Base-by-base conservation (phyloP, 1,140 invertebrate genomes). In the Brachionus rotundiformis region DNA sequence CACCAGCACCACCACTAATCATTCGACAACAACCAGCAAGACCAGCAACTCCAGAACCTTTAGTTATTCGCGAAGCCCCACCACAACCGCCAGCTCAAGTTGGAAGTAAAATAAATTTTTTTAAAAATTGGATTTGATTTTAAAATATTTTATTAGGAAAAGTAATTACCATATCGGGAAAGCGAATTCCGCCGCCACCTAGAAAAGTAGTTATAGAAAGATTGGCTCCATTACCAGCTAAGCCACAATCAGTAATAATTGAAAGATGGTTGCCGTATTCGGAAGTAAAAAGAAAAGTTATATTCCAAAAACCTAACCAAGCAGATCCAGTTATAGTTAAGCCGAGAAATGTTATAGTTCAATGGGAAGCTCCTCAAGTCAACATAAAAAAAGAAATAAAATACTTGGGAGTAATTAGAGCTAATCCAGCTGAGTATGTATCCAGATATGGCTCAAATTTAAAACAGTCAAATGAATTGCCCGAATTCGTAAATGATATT, bases 201-300 rank as follows among this genome's bases (percentile, higher is more conserved):
- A 23, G 73, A 77, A 44, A 47, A 44, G 73, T 77, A 13, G 31
- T 77, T 16, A 49, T 77, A 3, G 73, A 77, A 31, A 44, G 73
- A 47, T 5, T 77, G 25, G 41, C 44, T 44, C 73, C 73, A 2
- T 11, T 77, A 13, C 73, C 73, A 16, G 33, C 73, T 16, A 77
- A 77, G 19, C 73, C 73, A 7, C 41, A 36, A 49, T 13, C 33
- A n/a, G 23, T 77, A 10, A 77, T 77, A 13, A 13, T 77, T n/a
- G 73, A 77, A 77, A 36, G 73, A 23, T 77, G 73, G 73, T 33
- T 77, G 25, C 73, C 73, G 10, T 54, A 77, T 23, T 27, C 44
- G 31, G 41, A 77, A 54, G 23, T n/a, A 13, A 77, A 77, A 31
- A 25, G 73, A 49, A n/a, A 25, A 29, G 73, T 77, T 19, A 54